Conservation (phyloP, 2,888 invertebrate genomes). For the Gymnoscelis rufifasciata region DNA sequence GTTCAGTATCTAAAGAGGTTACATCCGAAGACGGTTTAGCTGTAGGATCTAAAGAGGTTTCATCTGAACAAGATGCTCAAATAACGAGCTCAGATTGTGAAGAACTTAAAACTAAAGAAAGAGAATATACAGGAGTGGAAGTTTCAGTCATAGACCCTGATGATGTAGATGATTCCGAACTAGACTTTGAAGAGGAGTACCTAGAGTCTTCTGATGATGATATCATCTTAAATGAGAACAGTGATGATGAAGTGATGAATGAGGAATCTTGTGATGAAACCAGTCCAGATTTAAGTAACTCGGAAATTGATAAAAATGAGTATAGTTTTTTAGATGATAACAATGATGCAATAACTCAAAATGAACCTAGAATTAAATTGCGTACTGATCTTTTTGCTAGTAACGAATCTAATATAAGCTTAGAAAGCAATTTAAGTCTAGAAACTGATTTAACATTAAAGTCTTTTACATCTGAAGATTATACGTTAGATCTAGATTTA, state of each 20-base stretch:
- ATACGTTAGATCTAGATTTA: neutral
- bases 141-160: slow-evolving; percentile 1
- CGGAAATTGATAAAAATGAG: too few relatives aligned
- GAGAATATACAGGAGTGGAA: neutral
- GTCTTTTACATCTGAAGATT: neutral
- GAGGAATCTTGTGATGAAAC: neutral
- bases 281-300: neutral
- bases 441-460: neutral
- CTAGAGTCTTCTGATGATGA: neutral
- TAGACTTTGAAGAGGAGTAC: neutral
- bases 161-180: neutral
- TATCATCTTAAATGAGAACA: neutral
- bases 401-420: neutral
- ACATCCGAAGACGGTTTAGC: neutral
- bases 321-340: neutral
- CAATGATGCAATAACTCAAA: neutral
- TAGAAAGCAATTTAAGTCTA: neutral
- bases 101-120: neutral
- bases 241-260: too few relatives aligned
- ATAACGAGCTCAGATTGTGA: neutral
- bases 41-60: neutral
- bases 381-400: neutral
- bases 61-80: neutral
- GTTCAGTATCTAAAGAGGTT: too few relatives aligned
- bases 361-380: neutral